These are phyloP conservation scores for Chionodraco myersi DNA, from an alignment of 2,113 vertebrate genomes.

Conservation along the genomic window DNA sequence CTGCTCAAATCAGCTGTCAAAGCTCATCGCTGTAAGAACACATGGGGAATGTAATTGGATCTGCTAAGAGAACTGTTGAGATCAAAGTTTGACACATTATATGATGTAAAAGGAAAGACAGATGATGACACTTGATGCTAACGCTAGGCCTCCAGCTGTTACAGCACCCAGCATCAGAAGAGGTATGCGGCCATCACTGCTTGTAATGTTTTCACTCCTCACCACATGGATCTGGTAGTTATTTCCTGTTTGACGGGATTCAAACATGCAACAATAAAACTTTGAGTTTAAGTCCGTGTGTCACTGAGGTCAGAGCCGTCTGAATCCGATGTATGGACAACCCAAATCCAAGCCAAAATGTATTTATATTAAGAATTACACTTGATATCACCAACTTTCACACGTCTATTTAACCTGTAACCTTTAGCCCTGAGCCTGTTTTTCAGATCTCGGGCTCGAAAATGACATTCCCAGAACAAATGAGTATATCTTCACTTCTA, in stretches of 20 bases:
- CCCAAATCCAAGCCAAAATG: not conserved
- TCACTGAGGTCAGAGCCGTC: not conserved
- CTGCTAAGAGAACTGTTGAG: not conserved
- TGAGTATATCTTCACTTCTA: too few relatives aligned
- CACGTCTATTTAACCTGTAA: too few relatives aligned
- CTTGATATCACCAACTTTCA: too few relatives aligned
- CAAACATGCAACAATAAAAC: constrained; percentile 45
- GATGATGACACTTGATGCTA: constrained; percentile 43
- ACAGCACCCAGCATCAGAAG: constrained; percentile 16
- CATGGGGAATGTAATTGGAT: constrained; percentile 11
- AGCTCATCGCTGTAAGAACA: not conserved
- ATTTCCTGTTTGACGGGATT: constrained; percentile 55
- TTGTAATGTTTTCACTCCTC: constrained; percentile 70
- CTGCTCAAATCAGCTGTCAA: constrained; percentile 22
- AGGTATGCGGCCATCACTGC: constrained; percentile 45
- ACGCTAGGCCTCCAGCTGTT: constrained; percentile 47
- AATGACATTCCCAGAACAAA: too few relatives aligned
- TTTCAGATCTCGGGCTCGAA: too few relatives aligned
- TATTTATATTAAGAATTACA: not conserved
- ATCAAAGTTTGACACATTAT: constrained; percentile 44
- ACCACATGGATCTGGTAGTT: constrained; percentile 36
- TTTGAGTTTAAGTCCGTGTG: not conserved
- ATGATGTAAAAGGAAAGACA: constrained; percentile 46
- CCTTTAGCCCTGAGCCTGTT: too few relatives aligned
- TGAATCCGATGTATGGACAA: not conserved